A percentile compares a stretch with the other conserved stretches of the same genome.
phyloP scores from a whole-genome alignment of 2,888 invertebrate species.

The Sicus ferrugineus region DNA sequence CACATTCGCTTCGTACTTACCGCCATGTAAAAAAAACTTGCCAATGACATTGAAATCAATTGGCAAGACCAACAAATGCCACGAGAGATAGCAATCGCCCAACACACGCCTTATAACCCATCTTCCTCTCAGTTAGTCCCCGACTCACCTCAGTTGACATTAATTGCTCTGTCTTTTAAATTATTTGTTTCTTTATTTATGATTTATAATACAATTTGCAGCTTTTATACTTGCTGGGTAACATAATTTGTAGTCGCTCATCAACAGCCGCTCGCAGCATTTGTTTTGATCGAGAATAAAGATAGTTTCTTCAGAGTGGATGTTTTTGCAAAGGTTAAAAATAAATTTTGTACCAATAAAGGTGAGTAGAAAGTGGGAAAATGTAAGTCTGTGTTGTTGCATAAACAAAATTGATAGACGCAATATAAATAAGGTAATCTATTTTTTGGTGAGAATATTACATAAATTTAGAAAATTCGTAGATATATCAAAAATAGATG shows the following conservation, averaged over 20 bases:
- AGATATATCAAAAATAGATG: no score
- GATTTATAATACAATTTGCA: neutral
- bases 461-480: no score
- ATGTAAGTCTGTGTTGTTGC: no score
- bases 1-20: neutral
- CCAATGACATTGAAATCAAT: constrained; percentile 27
- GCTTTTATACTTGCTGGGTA: neutral
- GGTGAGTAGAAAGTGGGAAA: neutral
- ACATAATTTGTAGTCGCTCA: constrained; percentile 1
- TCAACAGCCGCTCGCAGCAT: neutral
- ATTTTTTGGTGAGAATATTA: no score
- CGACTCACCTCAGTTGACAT: neutral
- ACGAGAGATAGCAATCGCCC: neutral
- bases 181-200: constrained; percentile 1
- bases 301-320: neutral
- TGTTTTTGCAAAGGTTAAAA: constrained; percentile 9
- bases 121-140: neutral
- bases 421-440: no score
- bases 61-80: neutral
- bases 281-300: neutral
- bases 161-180: neutral
- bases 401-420: no score
- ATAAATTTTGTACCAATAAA: neutral
- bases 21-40: constrained; percentile 12
- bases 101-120: no score